phyloP scores from a whole-genome alignment of 2,113 vertebrate genomes.

The Chaetodon auriga region DNA sequence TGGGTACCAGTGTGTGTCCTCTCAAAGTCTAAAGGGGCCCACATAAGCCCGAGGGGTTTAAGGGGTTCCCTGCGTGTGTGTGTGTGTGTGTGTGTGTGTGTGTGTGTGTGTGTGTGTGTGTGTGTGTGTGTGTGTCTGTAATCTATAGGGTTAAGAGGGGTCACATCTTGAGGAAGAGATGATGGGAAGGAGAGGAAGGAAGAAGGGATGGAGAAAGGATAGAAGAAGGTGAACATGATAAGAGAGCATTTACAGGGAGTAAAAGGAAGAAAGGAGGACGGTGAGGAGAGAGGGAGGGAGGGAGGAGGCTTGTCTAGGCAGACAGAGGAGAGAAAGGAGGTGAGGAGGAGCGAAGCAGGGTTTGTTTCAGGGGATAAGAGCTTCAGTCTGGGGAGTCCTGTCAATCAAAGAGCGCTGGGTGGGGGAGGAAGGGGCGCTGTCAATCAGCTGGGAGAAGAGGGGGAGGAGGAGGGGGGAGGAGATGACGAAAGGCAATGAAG shows the following conservation, averaged over 20 bases:
- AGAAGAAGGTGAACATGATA: constrained; percentile 55
- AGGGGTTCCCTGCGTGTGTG: constrained; percentile 60
- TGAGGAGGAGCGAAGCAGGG: constrained; percentile 64
- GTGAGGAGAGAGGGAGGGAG: not conserved
- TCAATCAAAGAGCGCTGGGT: constrained; percentile 74
- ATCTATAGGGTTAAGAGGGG: constrained; percentile 78
- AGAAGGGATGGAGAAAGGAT: constrained; percentile 32
- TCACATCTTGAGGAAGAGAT: constrained; percentile 64
- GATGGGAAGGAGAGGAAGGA: constrained; percentile 53
- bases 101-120: constrained; percentile 30
- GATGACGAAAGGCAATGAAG: constrained; percentile 63
- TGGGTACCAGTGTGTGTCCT: constrained; percentile 55
- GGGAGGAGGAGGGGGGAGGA: constrained; percentile 38
- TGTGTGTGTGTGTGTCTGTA: constrained; percentile 61
- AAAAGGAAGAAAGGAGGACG: constrained; percentile 35
- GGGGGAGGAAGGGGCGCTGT: constrained; percentile 71
- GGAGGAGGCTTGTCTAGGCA: constrained; percentile 42
- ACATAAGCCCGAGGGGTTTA: constrained; percentile 75
- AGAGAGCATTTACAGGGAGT: constrained; percentile 54
- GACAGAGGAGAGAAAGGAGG: constrained; percentile 61
- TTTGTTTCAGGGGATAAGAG: constrained; percentile 80
- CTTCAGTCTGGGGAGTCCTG: constrained; percentile 81
- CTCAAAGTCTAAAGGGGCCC: constrained; percentile 70
- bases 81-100: constrained; percentile 29
- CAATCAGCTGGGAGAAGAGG: constrained; percentile 71